Base-by-base conservation (phyloP, 2,888 invertebrate species). In the Salticus scenicus region DNA sequence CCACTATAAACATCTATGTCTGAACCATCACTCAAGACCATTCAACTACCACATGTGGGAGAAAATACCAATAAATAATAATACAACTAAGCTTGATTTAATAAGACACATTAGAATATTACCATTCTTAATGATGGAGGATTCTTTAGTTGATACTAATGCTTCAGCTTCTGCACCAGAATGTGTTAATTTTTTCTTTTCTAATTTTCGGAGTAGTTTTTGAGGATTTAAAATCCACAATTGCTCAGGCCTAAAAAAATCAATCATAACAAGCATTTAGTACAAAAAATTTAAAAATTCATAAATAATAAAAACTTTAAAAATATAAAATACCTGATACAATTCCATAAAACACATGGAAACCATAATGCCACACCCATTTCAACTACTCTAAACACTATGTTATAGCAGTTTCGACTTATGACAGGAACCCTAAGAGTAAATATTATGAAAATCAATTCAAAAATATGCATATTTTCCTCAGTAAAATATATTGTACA, bases 261-360 rank as follows among this genome's bases (percentile, higher is more conserved):
- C n/a, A n/a, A n/a, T n/a, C n/a, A n/a, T n/a, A n/a, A n/a, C n/a
- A n/a, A n/a, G n/a, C n/a, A n/a, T 28, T 24, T 27, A 24, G 10
- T 64, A 27, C 27, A 27, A 24, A 1, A 20, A n/a, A 47, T 57
- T 67, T 20, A 74, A 1, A 27, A 66, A 51, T 12, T 64, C 20
- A 64, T 24, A 69, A 27, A 41, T n/a, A 7, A 57, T 5, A 66
- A 27, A 51, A 27, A 41, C 10, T 10, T 14, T 33, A n/a, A 37
- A 41, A 31, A 17, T n/a, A 37, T 47, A 42, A 31, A 67, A 89
- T 89, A 92, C 91, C 96, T 95, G 94, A 97, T 96, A 89, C 96
- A 97, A 92, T 98, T 98, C 98, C 98, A 98, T 89, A 98, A 93
- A 75, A 97, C 97, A 91, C 97, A 97, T 41, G 97, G 97, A 92